phyloP scores from a whole-genome alignment of 2,113 vertebrate species.

The Paralichthys olivaceus region DNA sequence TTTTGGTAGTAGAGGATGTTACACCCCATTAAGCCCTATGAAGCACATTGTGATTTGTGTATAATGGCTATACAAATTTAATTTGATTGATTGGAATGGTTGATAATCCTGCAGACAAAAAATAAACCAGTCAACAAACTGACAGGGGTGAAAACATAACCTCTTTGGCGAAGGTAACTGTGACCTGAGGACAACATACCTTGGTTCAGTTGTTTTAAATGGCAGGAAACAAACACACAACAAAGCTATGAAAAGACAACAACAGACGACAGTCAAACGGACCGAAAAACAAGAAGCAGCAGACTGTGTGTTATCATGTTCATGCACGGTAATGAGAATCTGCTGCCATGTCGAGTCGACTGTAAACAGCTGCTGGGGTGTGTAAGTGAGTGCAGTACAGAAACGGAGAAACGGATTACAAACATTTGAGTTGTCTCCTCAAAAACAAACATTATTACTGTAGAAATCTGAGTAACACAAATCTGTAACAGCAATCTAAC shows the following conservation, averaged over 20 bases:
- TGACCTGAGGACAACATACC: too few species aligned
- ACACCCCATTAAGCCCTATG: too few species aligned
- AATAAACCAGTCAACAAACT: too few species aligned
- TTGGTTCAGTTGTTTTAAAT: not conserved
- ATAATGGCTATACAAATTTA: too few species aligned
- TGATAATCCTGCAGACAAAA: too few species aligned
- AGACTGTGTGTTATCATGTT: not conserved
- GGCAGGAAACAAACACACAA: not conserved
- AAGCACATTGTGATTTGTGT: too few species aligned
- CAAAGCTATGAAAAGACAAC: not conserved
- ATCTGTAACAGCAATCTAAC: not conserved
- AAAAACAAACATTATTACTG: not conserved
- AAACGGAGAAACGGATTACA: slow-evolving; percentile 3
- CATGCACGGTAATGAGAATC: slow-evolving; percentile 18
- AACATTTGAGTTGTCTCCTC: not conserved
- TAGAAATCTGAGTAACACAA: slow-evolving; percentile 4
- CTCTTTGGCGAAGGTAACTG: too few species aligned
- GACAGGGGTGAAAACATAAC: too few species aligned
- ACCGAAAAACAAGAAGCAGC: not conserved
- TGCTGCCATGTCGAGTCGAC: slow-evolving; percentile 7
- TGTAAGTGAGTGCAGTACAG: not conserved
- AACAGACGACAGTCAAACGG: not conserved
- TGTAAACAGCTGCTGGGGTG: slow-evolving; percentile 10
- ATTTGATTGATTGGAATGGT: too few species aligned
- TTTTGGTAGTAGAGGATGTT: too few species aligned